Percentiles rank a stretch among this genome's conserved stretches.
phyloP scores from a whole-genome alignment of 2,113 vertebrate genomes.

The Lagenorhynchus albirostris region DNA sequence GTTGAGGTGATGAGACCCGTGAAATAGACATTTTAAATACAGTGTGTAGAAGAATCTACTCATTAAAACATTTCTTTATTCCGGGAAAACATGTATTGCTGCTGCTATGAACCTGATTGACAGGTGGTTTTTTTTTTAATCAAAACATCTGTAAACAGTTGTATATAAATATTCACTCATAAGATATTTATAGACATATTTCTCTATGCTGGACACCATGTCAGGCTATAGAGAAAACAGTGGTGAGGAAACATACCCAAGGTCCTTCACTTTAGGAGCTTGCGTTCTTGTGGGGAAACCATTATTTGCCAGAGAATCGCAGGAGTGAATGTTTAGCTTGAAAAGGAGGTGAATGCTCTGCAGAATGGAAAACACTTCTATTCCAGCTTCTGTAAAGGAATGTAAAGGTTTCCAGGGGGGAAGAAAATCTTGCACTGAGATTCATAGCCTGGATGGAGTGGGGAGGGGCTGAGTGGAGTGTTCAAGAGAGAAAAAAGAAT shows the following conservation, averaged over 20 bases:
- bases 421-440: background rate
- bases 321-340: background rate
- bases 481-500: background rate
- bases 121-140: background rate
- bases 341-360: background rate
- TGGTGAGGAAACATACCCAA: background rate
- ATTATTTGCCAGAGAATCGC: background rate
- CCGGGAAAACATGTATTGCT: background rate
- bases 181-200: background rate
- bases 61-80: background rate
- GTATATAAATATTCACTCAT: background rate
- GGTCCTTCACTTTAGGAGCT: background rate
- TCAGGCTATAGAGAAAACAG: background rate
- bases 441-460: background rate
- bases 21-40: background rate
- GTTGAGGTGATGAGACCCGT: background rate
- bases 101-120: background rate
- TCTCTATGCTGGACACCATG: background rate
- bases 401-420: background rate
- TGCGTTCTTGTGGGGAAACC: background rate
- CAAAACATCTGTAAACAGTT: background rate
- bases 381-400: background rate
- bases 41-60: background rate
- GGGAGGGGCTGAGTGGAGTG: background rate
- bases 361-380: background rate